These are phyloP conservation scores for Drosophila acutilabella DNA, from an alignment of 2,888 invertebrate genomes.

Conservation along the genomic window DNA sequence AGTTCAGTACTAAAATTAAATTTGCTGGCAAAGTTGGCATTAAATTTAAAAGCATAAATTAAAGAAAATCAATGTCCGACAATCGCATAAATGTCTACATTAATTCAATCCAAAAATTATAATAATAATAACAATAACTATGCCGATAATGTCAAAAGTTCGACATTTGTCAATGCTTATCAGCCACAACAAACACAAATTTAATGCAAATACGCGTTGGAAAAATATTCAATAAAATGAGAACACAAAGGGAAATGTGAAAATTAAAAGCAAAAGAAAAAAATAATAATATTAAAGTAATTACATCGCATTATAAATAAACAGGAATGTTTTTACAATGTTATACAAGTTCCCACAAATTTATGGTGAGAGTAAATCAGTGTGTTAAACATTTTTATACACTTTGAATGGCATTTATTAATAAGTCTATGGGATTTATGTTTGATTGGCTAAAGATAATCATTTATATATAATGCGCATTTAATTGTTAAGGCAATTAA, in stretches of 20 bases:
- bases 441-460: not conserved
- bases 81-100: constrained; percentile 43
- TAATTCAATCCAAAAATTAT: constrained; percentile 55
- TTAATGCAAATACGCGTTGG: constrained; percentile 54
- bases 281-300: constrained; percentile 70
- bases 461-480: not conserved
- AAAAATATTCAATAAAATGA: constrained; percentile 31
- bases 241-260: constrained; percentile 39
- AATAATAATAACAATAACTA: constrained; percentile 42
- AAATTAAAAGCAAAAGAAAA: constrained; percentile 26
- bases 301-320: constrained; percentile 52
- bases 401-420: not conserved
- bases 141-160: constrained; percentile 54
- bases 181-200: constrained; percentile 20
- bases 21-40: not conserved
- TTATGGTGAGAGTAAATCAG: constrained; percentile 20
- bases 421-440: not conserved
- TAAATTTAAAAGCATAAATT: not conserved
- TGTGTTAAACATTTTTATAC: constrained; percentile 9
- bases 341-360: constrained; percentile 31
- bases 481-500: not conserved
- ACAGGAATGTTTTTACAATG: constrained; percentile 19
- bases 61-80: constrained; percentile 39
- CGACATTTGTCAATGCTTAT: constrained; percentile 62
- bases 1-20: constrained; percentile 3